Evolutionary conservation across 2,888 invertebrate species (phyloP), one percentile per base, ranked within the genome.

Genomic region (Hypsopygia costalis): DNA sequence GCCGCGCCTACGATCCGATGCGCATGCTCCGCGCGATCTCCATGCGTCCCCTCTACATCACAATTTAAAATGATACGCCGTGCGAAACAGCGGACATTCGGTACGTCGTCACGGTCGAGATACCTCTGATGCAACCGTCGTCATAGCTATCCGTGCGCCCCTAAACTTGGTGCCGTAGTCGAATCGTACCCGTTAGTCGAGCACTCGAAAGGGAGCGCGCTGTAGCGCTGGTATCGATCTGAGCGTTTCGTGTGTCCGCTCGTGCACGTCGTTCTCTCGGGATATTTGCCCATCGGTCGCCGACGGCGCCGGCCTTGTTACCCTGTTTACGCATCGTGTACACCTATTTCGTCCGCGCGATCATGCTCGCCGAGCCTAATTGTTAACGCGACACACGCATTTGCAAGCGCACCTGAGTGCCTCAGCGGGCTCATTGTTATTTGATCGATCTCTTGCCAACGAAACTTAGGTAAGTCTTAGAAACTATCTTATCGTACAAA

Each of bases 281-380:
- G 78, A 86, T 83, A 85, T 76, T 85, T 81, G 79, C 60, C 72
- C 71, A 78, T 73, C 75, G 76, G 71, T 85, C 79, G 83, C 77
- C 82, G 85, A 81, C 77, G 78, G 87, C 83, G 82, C 86, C 83
- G 83, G 81, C 80, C 81, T 77, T 82, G 77, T 74, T 76, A 73
- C 70, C 70, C 77, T 77, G 81, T 85, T 82, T 81, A 79, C 81
- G 76, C 75, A 80, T 65, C 65, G 69, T 68, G 69, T 77, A 69
- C 57, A 69, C 71, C 65, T 66, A 67, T 77, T 79, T 69, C 53
- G 69, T 67, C 72, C 74, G 72, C 81, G 85, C 71, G 79, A 82
- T 72, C 79, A 78, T 82, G 82, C 67, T 73, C 73, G 67, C 65
- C 67, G 69, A 58, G 61, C 70, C 69, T 75, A 72, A 82, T 78